phyloP scores from a whole-genome alignment of 2,888 invertebrate genomes.

The Sinotaia quadrata region DNA sequence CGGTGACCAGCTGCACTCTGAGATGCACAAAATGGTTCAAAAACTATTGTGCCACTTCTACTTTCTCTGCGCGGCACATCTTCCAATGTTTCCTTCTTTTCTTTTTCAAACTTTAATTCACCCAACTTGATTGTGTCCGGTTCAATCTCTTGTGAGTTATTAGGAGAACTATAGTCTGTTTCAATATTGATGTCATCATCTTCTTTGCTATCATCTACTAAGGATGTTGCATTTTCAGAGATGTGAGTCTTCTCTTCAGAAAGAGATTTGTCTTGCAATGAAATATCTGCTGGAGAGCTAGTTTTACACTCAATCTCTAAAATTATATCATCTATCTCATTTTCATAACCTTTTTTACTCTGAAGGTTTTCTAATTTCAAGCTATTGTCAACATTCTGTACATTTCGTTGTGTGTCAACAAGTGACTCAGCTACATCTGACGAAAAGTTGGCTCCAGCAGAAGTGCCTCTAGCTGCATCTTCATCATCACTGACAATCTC shows the following conservation, averaged over 20 bases:
- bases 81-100: not conserved
- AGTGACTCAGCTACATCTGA: not conserved
- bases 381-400: not conserved
- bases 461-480: not conserved
- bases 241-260: not conserved
- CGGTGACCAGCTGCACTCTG: not conserved
- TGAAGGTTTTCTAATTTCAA: not conserved
- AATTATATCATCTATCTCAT: not conserved
- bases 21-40: not conserved
- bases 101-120: not conserved
- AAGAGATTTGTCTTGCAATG: too few relatives aligned
- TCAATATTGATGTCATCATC: constrained; percentile 8
- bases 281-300: not conserved
- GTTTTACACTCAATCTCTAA: too few relatives aligned
- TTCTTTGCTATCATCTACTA: not conserved
- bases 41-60: not conserved
- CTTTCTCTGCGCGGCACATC: not conserved
- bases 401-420: not conserved
- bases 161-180: not conserved
- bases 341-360: not conserved
- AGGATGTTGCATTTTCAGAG: not conserved
- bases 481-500: constrained; percentile 13
- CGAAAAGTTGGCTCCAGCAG: not conserved
- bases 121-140: too few relatives aligned
- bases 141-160: too few relatives aligned